A percentile compares a stretch with the other conserved stretches of the same genome.
Conservation (phyloP, 2,797 vertebrate genomes). For the Coendou prehensilis region DNA sequence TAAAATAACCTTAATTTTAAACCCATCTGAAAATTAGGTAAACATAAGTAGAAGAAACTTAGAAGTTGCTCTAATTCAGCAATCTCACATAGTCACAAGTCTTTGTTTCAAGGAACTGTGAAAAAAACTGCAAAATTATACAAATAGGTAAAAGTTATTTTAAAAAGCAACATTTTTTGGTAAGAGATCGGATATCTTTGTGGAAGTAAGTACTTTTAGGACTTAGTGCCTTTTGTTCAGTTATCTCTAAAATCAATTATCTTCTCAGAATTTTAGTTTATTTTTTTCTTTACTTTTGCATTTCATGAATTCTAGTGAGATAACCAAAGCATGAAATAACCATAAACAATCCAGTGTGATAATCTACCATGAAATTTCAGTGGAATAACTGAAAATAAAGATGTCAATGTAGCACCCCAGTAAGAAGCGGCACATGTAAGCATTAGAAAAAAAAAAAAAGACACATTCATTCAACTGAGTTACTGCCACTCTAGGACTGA, state of each 20-base stretch:
- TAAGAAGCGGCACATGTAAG: conserved; percentile 75
- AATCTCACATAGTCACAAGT: conserved; percentile 65
- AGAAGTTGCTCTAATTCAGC: conserved; percentile 28
- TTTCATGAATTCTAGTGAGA: conserved; percentile 65
- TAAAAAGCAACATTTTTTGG: conserved; percentile 26
- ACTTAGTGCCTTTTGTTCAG: conserved; percentile 51
- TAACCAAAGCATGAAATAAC: conserved; percentile 61
- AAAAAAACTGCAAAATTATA: conserved; percentile 46
- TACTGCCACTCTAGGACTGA: conserved; percentile 69
- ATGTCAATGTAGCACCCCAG: conserved; percentile 77
- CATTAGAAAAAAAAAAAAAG: conserved; percentile 58
- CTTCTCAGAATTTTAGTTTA: conserved; percentile 39
- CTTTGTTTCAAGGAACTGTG: conserved; percentile 64
- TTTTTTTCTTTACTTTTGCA: conserved; percentile 57
- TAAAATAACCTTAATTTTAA: conserved; percentile 61
- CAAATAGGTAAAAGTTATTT: conserved; percentile 37
- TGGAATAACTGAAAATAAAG: conserved; percentile 79
- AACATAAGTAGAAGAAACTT: conserved; percentile 53
- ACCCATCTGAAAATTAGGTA: conserved; percentile 28
- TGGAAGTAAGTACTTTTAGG: conserved; percentile 52
- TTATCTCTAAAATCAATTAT: conserved; percentile 62
- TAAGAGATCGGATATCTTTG: conserved; percentile 42
- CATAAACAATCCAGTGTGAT: conserved; percentile 69
- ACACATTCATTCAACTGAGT: conserved; percentile 66
- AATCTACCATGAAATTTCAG: conserved; percentile 74